These are phyloP conservation scores for Colossoma macropomum DNA, from an alignment of 2,113 vertebrate species.

Conservation along the genomic window DNA sequence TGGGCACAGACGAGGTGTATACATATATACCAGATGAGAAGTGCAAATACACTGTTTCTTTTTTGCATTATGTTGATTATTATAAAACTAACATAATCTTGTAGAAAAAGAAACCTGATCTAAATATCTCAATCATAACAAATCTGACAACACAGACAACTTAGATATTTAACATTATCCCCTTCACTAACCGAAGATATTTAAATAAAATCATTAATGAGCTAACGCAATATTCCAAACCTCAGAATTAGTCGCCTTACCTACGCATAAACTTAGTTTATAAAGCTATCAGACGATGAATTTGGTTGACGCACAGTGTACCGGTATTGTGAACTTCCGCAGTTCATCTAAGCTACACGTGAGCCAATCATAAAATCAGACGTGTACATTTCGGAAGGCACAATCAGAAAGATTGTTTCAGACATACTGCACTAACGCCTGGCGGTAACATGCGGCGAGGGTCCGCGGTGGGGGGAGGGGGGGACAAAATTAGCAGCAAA, in stretches of 20 bases:
- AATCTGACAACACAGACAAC: neutral
- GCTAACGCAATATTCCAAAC: neutral
- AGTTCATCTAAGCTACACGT: neutral
- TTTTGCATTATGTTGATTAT: slow-evolving; percentile 9
- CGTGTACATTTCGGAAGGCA: no score
- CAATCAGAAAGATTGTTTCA: no score
- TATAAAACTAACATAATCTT: no score
- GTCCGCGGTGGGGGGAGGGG: no score
- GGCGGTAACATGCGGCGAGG: no score
- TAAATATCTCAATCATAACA: neutral
- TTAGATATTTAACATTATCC: neutral
- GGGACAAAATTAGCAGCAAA: no score
- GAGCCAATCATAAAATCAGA: neutral
- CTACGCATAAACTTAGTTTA: neutral
- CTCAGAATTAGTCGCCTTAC: neutral
- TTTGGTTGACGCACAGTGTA: neutral
- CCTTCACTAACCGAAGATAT: no score
- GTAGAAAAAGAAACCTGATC: neutral
- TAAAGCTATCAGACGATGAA: neutral
- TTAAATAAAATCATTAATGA: neutral
- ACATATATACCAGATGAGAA: slow-evolving; percentile 37
- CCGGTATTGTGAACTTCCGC: neutral
- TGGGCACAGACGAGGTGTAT: slow-evolving; percentile 15
- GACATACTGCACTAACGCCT: no score
- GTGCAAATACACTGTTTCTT: neutral